Conservation (phyloP, 2,113 vertebrate species). For the Hirundichthys speculiger region DNA sequence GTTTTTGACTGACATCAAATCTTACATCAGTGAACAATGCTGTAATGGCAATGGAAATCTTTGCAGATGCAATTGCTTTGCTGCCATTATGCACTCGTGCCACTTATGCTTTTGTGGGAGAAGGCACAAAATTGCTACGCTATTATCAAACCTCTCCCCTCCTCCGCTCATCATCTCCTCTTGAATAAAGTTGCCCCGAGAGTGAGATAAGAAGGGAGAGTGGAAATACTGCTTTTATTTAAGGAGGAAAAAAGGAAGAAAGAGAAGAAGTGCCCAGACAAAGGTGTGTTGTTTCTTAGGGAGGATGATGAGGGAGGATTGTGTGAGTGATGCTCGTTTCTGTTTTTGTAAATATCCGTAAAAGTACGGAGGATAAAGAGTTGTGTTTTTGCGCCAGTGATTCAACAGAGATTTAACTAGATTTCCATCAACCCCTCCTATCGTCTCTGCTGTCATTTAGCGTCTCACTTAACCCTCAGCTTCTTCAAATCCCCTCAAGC, state of each 20-base stretch:
- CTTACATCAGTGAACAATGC: conserved; percentile 57
- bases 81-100: conserved; percentile 69
- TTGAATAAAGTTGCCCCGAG: conserved; percentile 66
- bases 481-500: conserved; percentile 31
- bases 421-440: conserved; percentile 33
- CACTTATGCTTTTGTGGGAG: conserved; percentile 66
- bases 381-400: conserved; percentile 34
- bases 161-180: conserved; percentile 57
- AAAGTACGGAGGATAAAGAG: conserved; percentile 1
- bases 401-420: conserved; percentile 32
- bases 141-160: conserved; percentile 60
- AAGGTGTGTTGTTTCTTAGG: conserved; percentile 40
- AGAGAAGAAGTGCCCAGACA: conserved; percentile 16
- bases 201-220: conserved; percentile 42
- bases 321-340: conserved; percentile 12
- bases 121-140: conserved; percentile 69
- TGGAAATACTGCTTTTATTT: conserved; percentile 8
- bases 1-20: conserved; percentile 66
- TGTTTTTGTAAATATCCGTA: neutral
- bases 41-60: conserved; percentile 71
- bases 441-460: conserved; percentile 38
- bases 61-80: conserved; percentile 66
- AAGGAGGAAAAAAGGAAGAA: neutral
- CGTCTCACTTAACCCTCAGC: conserved; percentile 50
- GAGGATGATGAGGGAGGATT: conserved; percentile 17